Base-by-base conservation (phyloP, 2,797 vertebrate genomes). In the Schizopygopsis malacanthus region DNA sequence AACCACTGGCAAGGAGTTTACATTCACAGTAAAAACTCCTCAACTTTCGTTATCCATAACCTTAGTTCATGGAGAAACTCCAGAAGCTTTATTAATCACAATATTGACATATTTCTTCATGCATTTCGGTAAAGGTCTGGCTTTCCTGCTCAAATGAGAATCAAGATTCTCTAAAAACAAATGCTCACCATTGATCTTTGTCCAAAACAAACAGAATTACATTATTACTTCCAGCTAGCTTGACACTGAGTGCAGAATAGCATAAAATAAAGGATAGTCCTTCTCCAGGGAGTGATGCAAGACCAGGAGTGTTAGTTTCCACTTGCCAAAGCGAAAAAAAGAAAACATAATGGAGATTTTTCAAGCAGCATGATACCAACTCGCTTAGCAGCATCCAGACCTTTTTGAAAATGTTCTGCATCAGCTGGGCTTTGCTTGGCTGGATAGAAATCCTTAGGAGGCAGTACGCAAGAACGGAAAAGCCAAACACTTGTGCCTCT, bases 101-200 rank as follows among this genome's bases (percentile, higher is more conserved):
- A 92, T 89, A 90, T 41, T 91, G 89, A 88, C 85, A 91, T 90
- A 88, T 91, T 83, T 87, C 82, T 83, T 69, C 79, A 89, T 89
- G 87, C 91, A 85, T 83, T 91, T 90, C 67, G 84, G 37, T 79
- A 43, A 10, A 73, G 88, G 72, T 86, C 52, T 87, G 81, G 56
- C 61, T 87, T 86, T 82, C 85, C 81, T 90, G 87, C 77, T 43
- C 85, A 86, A 79, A 86, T 88, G 52, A 85, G 80, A 91, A 87
- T 85, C 54, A 87, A 54, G 84, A 69, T 82, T 84, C 87, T 91
- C 50, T 56, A 86, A 89, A 84, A 83, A 77, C 89, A 93, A 80
- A 91, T 90, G 85, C 92, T 92, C 69, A 85, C 82, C 25, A 85
- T 56, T 86, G 41, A 89, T 75, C 67, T 59, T 78, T 84, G 54